phyloP scores from a whole-genome alignment of 2,888 invertebrate genomes.

The Orthosia incerta region DNA sequence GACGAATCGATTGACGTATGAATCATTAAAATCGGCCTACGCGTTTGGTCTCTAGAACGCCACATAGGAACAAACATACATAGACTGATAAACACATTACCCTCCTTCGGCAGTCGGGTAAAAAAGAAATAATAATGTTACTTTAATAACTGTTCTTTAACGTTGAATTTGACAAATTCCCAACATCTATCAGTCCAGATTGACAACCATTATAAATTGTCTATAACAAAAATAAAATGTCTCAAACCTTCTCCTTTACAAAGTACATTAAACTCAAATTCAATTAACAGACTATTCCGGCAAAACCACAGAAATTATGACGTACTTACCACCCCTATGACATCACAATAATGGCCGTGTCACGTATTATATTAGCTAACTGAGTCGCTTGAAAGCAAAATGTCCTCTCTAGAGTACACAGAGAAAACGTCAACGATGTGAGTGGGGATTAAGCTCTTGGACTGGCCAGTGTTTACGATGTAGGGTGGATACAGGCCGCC shows the following conservation, averaged over 20 bases:
- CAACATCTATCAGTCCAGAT: background rate
- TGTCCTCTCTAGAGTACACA: slow-evolving; percentile 45
- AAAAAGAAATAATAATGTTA: too few species aligned
- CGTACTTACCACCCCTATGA: slow-evolving; percentile 25
- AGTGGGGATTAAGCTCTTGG: slow-evolving; percentile 55
- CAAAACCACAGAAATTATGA: slow-evolving; percentile 27
- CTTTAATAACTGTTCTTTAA: too few species aligned
- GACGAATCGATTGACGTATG: too few species aligned
- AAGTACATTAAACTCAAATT: slow-evolving; percentile 11
- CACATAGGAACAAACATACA: too few species aligned
- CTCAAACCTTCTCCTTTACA: background rate
- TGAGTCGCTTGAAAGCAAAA: slow-evolving; percentile 43
- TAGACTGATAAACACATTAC: too few species aligned
- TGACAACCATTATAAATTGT: background rate
- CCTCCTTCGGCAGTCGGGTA: too few species aligned
- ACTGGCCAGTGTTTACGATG: slow-evolving; percentile 51
- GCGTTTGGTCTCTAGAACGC: too few species aligned
- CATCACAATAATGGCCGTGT: slow-evolving; percentile 35
- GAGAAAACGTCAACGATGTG: slow-evolving; percentile 58
- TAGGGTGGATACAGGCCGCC: slow-evolving; percentile 12
- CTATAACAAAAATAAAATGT: background rate
- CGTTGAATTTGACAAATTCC: background rate
- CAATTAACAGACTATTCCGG: slow-evolving; percentile 11
- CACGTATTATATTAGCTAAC: slow-evolving; percentile 54
- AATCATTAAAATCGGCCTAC: too few species aligned